phyloP scores from a whole-genome alignment of 1,140 invertebrate genomes.

The Nephila pilipes region DNA sequence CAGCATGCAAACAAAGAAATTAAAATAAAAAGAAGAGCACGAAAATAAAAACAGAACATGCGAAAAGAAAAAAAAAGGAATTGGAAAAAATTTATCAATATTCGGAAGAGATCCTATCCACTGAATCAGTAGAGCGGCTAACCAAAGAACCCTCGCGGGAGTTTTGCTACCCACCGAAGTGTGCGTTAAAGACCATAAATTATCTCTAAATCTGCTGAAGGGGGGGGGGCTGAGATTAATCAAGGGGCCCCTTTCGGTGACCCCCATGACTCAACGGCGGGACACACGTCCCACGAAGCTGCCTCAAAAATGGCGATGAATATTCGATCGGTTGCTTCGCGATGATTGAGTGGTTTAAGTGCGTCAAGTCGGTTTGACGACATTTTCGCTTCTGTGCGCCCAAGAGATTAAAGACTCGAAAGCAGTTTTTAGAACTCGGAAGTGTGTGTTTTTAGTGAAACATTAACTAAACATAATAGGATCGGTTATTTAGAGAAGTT shows the following conservation, averaged over 20 bases:
- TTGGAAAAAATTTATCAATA: conserved; percentile 69
- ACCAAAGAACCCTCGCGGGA: conserved; percentile 50
- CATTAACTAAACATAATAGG: no score
- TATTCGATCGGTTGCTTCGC: background rate
- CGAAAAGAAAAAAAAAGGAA: background rate
- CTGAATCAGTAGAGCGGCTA: conserved; percentile 60
- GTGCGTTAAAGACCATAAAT: conserved; percentile 76
- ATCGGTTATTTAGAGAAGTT: no score
- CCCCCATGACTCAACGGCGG: conserved; percentile 59
- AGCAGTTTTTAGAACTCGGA: no score
- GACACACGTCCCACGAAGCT: conserved; percentile 15
- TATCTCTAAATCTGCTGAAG: conserved; percentile 74
- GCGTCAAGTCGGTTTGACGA: background rate
- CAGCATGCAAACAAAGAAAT: conserved; percentile 58
- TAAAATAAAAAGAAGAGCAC: background rate
- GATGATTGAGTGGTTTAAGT: background rate
- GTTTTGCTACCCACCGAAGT: conserved; percentile 54
- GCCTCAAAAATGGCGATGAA: background rate
- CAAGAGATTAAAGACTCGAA: background rate
- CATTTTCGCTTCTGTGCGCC: background rate
- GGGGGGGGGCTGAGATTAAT: conserved; percentile 66
- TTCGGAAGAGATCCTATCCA: conserved; percentile 26
- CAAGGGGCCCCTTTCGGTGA: conserved; percentile 43
- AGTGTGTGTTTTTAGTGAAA: no score
- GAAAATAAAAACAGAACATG: background rate